Evolutionary conservation across 1,140 invertebrate genomes (phyloP).

Genomic region (Dryas iulia): DNA sequence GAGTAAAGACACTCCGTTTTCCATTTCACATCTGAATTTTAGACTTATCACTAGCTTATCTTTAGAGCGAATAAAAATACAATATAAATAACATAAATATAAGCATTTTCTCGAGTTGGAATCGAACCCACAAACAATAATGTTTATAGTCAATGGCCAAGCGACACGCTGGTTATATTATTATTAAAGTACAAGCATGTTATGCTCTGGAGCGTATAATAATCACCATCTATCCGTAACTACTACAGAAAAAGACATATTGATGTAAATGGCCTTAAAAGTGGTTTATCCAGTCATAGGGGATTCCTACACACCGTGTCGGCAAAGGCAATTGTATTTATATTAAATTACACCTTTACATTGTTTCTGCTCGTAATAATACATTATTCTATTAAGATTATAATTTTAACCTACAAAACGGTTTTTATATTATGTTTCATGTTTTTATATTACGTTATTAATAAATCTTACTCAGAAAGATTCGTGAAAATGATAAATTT

Average conservation of each 20-base stretch:
- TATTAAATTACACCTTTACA: slow-evolving; percentile 2
- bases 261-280: slow-evolving; percentile 16
- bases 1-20: too few species aligned
- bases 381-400: background rate
- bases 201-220: background rate
- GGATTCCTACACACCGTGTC: slow-evolving; percentile 17
- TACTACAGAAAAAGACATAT: background rate
- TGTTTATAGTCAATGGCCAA: too few species aligned
- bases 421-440: background rate
- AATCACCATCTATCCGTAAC: background rate
- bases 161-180: too few species aligned
- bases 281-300: slow-evolving; percentile 19
- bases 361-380: background rate
- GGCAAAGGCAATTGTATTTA: background rate
- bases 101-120: too few species aligned
- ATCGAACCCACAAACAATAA: too few species aligned
- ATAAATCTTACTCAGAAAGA: background rate
- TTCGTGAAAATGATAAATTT: background rate
- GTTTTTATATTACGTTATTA: too few species aligned
- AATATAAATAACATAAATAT: too few species aligned
- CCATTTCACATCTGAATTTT: too few species aligned
- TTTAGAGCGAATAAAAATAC: too few species aligned
- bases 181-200: background rate
- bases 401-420: background rate
- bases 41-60: too few species aligned